phyloP scores from a whole-genome alignment of 2,888 invertebrate genomes.

The Drosophila anceps region DNA sequence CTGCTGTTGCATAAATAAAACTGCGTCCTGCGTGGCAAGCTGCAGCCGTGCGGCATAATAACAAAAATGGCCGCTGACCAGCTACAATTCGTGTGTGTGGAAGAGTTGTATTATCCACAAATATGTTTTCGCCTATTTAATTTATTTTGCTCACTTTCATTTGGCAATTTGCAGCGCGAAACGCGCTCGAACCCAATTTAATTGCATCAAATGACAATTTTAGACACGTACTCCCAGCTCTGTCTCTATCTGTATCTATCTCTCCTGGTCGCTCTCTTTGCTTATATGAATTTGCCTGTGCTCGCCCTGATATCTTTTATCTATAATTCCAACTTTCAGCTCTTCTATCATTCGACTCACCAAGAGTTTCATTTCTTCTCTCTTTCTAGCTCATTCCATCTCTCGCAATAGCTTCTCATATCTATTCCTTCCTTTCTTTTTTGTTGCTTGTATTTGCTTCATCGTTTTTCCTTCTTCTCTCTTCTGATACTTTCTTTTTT shows the following conservation, averaged over 20 bases:
- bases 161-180: conserved; percentile 10
- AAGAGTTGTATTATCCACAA: conserved; percentile 22
- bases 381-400: no score
- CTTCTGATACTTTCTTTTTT: no score
- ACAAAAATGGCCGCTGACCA: conserved; percentile 40
- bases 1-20: conserved; percentile 50
- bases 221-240: neutral
- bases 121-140: conserved; percentile 28
- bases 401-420: no score
- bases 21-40: conserved; percentile 35
- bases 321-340: no score
- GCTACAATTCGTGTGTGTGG: no score
- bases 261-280: neutral
- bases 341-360: neutral
- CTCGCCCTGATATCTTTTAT: neutral
- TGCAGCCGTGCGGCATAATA: conserved; percentile 41
- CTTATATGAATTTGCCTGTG: neutral
- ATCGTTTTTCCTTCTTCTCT: no score
- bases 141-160: conserved; percentile 17
- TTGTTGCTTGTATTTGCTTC: no score
- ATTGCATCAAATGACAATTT: conserved; percentile 3
- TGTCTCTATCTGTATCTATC: neutral
- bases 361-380: neutral
- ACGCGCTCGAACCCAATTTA: conserved; percentile 4
- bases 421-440: no score